Evolutionary conservation across 2,113 vertebrate genomes (phyloP).

Genomic region (Engystomops pustulosus): DNA sequence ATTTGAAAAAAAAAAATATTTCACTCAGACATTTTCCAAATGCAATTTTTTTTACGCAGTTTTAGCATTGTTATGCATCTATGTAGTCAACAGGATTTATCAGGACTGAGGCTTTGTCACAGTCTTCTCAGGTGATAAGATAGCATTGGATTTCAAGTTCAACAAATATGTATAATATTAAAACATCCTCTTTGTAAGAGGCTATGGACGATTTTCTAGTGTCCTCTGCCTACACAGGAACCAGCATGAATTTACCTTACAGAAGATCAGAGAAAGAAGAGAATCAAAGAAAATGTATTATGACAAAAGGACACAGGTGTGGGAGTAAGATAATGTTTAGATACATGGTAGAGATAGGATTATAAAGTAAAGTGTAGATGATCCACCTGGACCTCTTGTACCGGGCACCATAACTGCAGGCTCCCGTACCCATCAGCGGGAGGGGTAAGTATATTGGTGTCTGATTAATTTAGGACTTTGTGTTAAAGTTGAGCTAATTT

Average conservation of each 20-base stretch:
- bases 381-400: background rate
- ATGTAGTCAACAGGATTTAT: too few species aligned
- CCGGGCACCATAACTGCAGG: background rate
- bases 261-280: background rate
- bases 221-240: constrained; percentile 8
- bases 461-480: too few species aligned
- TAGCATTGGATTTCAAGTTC: background rate
- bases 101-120: too few species aligned
- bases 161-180: background rate
- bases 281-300: background rate
- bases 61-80: too few species aligned
- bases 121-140: too few species aligned
- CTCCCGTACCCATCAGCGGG: too few species aligned
- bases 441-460: too few species aligned
- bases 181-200: background rate
- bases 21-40: too few species aligned
- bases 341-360: background rate
- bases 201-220: background rate
- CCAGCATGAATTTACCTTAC: background rate
- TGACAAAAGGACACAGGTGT: constrained; percentile 31
- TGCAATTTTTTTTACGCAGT: too few species aligned
- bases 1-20: too few species aligned
- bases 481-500: too few species aligned
- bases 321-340: background rate
- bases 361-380: background rate